phyloP scores from a whole-genome alignment of 1,140 invertebrate species.

The Drosophila pallidifrons region DNA sequence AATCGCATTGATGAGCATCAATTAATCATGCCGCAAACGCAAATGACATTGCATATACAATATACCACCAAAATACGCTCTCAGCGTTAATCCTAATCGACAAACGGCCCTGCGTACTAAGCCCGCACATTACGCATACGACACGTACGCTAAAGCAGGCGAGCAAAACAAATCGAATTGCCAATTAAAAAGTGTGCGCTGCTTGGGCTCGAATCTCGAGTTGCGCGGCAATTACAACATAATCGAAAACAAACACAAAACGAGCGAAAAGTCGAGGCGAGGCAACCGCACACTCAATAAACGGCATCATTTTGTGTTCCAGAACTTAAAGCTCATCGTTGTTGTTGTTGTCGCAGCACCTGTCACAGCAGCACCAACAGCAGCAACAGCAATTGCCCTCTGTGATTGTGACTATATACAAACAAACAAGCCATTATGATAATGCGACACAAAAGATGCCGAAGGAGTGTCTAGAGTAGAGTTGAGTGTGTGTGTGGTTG shows the following conservation, averaged over 20 bases:
- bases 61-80: background rate
- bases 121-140: constrained; percentile 78
- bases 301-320: constrained; percentile 65
- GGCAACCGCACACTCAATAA: constrained; percentile 69
- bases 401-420: constrained; percentile 51
- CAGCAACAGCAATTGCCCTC: constrained; percentile 32
- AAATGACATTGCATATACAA: constrained; percentile 42
- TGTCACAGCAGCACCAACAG: constrained; percentile 36
- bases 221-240: constrained; percentile 56
- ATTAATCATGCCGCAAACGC: constrained; percentile 79
- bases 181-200: constrained; percentile 69
- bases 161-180: constrained; percentile 59
- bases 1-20: constrained; percentile 81
- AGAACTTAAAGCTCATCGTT: constrained; percentile 59
- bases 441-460: constrained; percentile 58
- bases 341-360: constrained; percentile 21
- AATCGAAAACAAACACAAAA: constrained; percentile 53
- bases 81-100: constrained; percentile 59
- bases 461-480: constrained; percentile 24
- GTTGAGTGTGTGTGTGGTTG: too few species aligned
- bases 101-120: constrained; percentile 45
- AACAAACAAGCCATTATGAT: constrained; percentile 82
- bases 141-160: constrained; percentile 62
- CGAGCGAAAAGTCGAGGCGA: background rate
- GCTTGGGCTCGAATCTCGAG: constrained; percentile 20